Conservation (phyloP, 1,140 invertebrate genomes). For the Leptopilina boulardi region DNA sequence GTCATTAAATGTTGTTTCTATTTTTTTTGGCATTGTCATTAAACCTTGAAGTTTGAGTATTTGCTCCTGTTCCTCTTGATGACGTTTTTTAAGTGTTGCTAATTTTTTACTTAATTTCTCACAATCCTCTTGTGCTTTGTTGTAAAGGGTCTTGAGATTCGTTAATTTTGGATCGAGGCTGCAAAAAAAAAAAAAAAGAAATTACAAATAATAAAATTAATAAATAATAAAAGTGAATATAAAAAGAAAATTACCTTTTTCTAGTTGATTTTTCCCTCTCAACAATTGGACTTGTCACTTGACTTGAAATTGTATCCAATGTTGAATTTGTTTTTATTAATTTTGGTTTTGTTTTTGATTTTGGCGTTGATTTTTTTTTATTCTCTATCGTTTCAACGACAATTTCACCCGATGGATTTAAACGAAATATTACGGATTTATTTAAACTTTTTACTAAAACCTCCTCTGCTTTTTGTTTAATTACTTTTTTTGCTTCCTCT, state of each 20-base stretch:
- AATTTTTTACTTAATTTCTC: slow-evolving; percentile 44
- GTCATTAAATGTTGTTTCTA: background rate
- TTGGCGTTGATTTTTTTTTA: no score
- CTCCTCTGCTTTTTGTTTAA: slow-evolving; percentile 22
- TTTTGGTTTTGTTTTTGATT: no score
- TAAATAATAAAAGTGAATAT: background rate
- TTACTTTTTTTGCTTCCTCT: background rate
- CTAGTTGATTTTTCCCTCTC: no score
- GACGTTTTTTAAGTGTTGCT: slow-evolving; percentile 37
- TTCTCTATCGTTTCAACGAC: slow-evolving; percentile 46
- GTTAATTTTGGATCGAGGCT: background rate
- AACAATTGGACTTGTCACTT: no score
- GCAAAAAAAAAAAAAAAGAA: background rate
- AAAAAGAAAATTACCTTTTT: no score
- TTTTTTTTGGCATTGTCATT: background rate
- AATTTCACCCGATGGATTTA: slow-evolving; percentile 54
- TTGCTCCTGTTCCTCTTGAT: slow-evolving; percentile 47
- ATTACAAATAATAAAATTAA: no score
- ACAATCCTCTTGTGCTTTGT: slow-evolving; percentile 46
- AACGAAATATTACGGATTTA: slow-evolving; percentile 52
- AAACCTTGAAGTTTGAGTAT: slow-evolving; percentile 41
- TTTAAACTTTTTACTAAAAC: slow-evolving; percentile 39
- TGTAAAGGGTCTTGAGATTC: slow-evolving; percentile 39
- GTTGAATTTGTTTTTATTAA: no score
- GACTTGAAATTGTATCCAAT: no score